A percentile compares a stretch with the other conserved stretches of the same genome.
phyloP scores from a whole-genome alignment of 2,888 invertebrate genomes.

The Leptinotarsa peninsularis region DNA sequence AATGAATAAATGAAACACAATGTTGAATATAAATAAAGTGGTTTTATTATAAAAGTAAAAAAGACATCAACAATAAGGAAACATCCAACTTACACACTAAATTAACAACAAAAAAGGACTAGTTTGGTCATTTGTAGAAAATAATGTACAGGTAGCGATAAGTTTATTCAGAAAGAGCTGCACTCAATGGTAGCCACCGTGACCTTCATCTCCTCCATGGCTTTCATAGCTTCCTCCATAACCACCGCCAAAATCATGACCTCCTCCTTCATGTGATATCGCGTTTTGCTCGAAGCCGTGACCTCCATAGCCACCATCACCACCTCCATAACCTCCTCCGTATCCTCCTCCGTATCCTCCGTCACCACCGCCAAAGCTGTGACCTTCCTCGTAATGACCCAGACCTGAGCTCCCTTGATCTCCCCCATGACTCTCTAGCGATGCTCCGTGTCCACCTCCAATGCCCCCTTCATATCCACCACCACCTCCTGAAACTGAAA shows the following conservation, averaged over 20 bases:
- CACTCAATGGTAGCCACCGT: slow-evolving; percentile 41
- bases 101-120: slow-evolving; percentile 42
- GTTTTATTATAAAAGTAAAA: slow-evolving; percentile 32
- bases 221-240: slow-evolving; percentile 35
- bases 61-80: slow-evolving; percentile 22
- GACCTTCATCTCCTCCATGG: slow-evolving; percentile 35
- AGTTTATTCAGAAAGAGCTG: slow-evolving; percentile 19
- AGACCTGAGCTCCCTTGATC: slow-evolving; percentile 7
- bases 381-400: slow-evolving; percentile 41
- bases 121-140: slow-evolving; percentile 44
- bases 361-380: slow-evolving; percentile 49
- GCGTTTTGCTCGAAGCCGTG: slow-evolving; percentile 43
- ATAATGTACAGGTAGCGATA: slow-evolving; percentile 13
- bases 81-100: slow-evolving; percentile 22
- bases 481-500: background rate
- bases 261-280: slow-evolving; percentile 42
- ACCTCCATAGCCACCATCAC: slow-evolving; percentile 30
- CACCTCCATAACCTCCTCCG: slow-evolving; percentile 27
- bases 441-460: slow-evolving; percentile 38
- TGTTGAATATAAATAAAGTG: slow-evolving; percentile 8
- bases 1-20: slow-evolving; percentile 30
- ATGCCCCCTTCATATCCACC: slow-evolving; percentile 64
- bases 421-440: slow-evolving; percentile 17
- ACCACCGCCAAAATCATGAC: slow-evolving; percentile 44
- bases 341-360: slow-evolving; percentile 64